A percentile compares a stretch with the other conserved stretches of the same genome.
Evolutionary conservation across 2,888 invertebrate species (phyloP).

Genomic region (Rotaria magnacalcarata): DNA sequence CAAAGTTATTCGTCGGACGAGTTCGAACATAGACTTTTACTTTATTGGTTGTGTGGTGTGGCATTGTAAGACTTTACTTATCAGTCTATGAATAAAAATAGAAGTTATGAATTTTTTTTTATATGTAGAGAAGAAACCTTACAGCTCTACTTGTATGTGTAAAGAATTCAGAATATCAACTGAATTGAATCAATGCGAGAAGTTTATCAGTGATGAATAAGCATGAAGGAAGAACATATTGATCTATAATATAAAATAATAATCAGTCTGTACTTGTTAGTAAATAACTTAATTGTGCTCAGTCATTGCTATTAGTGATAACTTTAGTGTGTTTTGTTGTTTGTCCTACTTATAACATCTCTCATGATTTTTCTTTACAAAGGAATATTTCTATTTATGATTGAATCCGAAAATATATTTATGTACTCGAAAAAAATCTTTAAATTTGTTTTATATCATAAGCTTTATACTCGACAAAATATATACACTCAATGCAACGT

Average conservation of each 20-base stretch:
- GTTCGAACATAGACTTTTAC: constrained; percentile 58
- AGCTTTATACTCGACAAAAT: not conserved
- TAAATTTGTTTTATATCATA: not conserved
- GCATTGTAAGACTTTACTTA: constrained; percentile 11
- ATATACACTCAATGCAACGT: not conserved
- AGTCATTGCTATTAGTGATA: too few relatives aligned
- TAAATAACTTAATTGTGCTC: too few relatives aligned
- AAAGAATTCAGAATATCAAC: not conserved
- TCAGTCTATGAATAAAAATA: not conserved
- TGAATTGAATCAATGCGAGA: not conserved
- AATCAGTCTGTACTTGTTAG: too few relatives aligned
- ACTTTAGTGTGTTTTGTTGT: too few relatives aligned
- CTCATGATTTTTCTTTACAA: too few relatives aligned
- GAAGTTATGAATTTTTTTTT: not conserved
- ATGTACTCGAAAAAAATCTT: not conserved
- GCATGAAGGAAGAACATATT: not conserved
- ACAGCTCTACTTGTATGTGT: not conserved
- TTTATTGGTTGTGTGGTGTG: constrained; percentile 47
- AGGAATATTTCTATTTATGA: not conserved
- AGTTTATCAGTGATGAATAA: not conserved
- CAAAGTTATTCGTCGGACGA: constrained; percentile 56
- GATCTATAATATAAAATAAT: not conserved
- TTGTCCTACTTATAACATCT: too few relatives aligned
- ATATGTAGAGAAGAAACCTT: not conserved
- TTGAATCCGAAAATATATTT: not conserved